These are phyloP conservation scores for Sebastes paucispinis DNA, from an alignment of 2,797 vertebrate genomes.

Conservation along the genomic window DNA sequence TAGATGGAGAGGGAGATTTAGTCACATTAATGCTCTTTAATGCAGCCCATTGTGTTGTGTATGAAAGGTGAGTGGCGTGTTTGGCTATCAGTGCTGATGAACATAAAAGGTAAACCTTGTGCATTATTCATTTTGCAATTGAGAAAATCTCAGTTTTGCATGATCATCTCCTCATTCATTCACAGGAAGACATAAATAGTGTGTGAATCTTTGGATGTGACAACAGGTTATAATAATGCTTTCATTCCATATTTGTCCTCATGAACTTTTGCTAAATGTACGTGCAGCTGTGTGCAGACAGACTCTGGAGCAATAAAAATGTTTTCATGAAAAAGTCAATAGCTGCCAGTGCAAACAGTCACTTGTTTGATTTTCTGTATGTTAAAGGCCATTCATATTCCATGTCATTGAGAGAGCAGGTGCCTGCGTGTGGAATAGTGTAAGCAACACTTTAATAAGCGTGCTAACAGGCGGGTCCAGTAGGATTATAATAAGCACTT, in stretches of 20 bases:
- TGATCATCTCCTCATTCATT: background rate
- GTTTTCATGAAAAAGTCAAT: conserved; percentile 18
- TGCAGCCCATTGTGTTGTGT: background rate
- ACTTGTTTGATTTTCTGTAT: background rate
- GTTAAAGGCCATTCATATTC: background rate
- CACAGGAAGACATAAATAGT: background rate
- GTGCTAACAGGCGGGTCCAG: conserved; percentile 22
- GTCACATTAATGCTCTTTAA: background rate
- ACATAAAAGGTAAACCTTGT: background rate
- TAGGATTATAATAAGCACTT: conserved; percentile 54
- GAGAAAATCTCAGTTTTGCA: background rate
- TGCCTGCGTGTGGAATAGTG: background rate
- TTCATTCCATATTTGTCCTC: conserved; percentile 12
- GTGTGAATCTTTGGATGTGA: background rate
- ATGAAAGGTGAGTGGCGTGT: background rate
- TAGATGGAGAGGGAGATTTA: background rate
- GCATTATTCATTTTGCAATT: background rate
- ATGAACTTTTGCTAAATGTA: conserved; percentile 1
- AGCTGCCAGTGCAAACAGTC: background rate
- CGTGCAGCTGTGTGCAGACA: conserved; percentile 31
- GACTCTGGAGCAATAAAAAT: conserved; percentile 56
- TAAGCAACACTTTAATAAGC: conserved; percentile 28
- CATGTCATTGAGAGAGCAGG: background rate
- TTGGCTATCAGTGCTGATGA: background rate
- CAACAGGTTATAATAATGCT: background rate